Base-by-base conservation (phyloP, 2,113 vertebrate genomes). In the Perca fluviatilis region DNA sequence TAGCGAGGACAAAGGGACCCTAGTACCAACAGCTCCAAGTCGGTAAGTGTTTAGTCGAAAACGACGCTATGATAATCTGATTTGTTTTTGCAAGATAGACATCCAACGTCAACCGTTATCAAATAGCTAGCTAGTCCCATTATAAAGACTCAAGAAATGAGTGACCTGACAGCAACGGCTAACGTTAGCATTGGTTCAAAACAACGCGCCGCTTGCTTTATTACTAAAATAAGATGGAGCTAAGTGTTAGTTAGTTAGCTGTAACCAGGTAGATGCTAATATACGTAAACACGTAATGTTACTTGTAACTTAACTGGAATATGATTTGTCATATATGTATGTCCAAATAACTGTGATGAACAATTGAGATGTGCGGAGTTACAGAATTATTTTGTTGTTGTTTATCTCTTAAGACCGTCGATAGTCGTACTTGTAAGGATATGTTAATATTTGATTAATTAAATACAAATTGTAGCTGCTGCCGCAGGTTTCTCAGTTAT, bases 1-100 rank as follows among this genome's bases (percentile, higher is more conserved):
- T 88, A 84, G 84, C 83, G 90, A 89, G 93, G 93, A 95, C 94
- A 95, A 95, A 95, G 94, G 86, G 73, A 88, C 61, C 62, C 43
- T 1, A 49, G 72, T 64, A 79, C 46, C 71, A 76, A 61, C 51
- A 57, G n/a, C 82, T 77, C 40, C 33, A 25, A 79, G 25, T 80
- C 77, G 70, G 62, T 50, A 71, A 50, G 64, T 50, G 30, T 73
- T 9, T 4, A 65, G 36, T 65, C n/a, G 1, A 53, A 57, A 62
- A 53, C 5, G 6, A 47, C 36, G 15, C 50, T 6, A 15, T 0
- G 1, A 43, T 2, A 64, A 10, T 50, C 0, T 13, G 10, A 1
- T 56, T 63, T 49, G 5, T 47, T 85, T 79, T 40, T 6, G 0
- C 3, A 0, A 58, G 6, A 4, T 6, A 14, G 4, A 43, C 5